phyloP scores from a whole-genome alignment of 2,888 invertebrate genomes.

The Eupithecia exiguata region DNA sequence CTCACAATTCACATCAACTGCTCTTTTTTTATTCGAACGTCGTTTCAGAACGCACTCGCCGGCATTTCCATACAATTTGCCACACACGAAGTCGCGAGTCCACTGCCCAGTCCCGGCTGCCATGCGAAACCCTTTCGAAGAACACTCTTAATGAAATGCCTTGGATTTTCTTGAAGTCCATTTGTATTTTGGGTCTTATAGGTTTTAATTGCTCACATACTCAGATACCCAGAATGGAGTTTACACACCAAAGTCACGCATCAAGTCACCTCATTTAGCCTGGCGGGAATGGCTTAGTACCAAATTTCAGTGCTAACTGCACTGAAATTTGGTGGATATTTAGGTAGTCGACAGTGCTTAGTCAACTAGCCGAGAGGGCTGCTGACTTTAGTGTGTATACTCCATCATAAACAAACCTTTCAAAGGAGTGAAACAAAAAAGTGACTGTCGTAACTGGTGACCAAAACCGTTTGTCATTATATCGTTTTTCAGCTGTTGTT shows the following conservation, averaged over 20 bases:
- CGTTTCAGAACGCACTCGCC: constrained; percentile 60
- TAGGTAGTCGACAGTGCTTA: neutral
- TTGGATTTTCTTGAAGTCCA: constrained; percentile 2
- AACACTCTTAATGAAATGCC: constrained; percentile 49
- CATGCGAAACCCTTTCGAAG: constrained; percentile 44
- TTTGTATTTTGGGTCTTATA: neutral
- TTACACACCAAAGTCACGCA: neutral
- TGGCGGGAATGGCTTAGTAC: neutral
- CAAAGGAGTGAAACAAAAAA: neutral
- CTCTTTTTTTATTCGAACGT: constrained; percentile 42
- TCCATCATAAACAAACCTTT: neutral
- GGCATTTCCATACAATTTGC: constrained; percentile 77
- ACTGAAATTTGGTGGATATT: no score
- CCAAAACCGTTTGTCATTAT: neutral
- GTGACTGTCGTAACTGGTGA: neutral
- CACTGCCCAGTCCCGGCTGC: constrained; percentile 42
- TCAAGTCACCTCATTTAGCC: neutral
- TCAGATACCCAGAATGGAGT: neutral
- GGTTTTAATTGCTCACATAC: neutral
- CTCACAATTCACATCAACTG: constrained; percentile 46
- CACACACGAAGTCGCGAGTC: constrained; percentile 69
- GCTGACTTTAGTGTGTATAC: neutral
- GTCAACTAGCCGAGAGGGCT: neutral
- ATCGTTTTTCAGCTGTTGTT: neutral
- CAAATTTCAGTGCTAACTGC: no score